These are phyloP conservation scores for Australoheros facetus DNA, from an alignment of 2,797 vertebrate genomes.

Conservation along the genomic window DNA sequence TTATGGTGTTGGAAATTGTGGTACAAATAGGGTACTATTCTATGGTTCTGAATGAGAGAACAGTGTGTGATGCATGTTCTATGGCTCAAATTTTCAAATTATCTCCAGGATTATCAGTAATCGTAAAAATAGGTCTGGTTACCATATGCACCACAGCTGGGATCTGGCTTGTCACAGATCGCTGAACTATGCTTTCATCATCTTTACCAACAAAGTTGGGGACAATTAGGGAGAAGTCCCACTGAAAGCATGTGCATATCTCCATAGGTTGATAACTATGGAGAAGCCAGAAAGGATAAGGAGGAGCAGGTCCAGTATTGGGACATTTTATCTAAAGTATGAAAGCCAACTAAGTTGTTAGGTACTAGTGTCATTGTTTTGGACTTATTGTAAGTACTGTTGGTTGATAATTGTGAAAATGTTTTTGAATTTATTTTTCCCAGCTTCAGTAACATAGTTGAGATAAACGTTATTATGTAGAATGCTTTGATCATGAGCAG, in stretches of 20 bases:
- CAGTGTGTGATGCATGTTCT: neutral
- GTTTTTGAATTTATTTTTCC: rapidly evolving
- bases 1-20: too few species aligned
- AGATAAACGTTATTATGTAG: neutral
- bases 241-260: neutral
- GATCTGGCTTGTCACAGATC: neutral
- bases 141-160: too few species aligned
- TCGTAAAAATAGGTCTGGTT: neutral
- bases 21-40: too few species aligned
- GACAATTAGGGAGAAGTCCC: neutral
- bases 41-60: too few species aligned
- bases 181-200: neutral
- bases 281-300: neutral
- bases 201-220: neutral
- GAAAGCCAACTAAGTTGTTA: neutral
- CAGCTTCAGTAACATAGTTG: neutral
- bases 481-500: neutral
- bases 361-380: neutral
- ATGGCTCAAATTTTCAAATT: neutral
- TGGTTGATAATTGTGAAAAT: neutral
- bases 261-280: neutral
- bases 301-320: neutral
- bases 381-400: neutral
- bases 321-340: neutral
- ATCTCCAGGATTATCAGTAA: neutral